These are phyloP conservation scores for Podargus strigoides DNA, from an alignment of 2,797 vertebrate genomes.

Conservation along the genomic window DNA sequence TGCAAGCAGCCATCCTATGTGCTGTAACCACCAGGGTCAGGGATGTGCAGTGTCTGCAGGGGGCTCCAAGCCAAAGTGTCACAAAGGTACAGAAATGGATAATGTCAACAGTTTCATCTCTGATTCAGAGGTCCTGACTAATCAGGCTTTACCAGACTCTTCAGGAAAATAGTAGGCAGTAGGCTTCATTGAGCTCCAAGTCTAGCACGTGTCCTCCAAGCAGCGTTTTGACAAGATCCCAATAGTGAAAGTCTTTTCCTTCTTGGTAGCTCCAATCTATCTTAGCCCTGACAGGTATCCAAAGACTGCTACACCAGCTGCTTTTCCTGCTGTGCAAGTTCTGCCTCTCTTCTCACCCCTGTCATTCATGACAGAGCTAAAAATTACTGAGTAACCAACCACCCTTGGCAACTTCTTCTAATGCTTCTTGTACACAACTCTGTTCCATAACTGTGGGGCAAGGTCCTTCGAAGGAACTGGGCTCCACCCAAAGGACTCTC, in stretches of 20 bases:
- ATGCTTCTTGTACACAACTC: background rate
- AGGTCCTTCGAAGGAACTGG: background rate
- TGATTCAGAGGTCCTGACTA: background rate
- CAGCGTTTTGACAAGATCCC: background rate
- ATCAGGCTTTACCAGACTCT: background rate
- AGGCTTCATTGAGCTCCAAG: background rate
- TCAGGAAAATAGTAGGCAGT: background rate
- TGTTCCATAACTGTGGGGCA: background rate
- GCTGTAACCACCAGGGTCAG: background rate
- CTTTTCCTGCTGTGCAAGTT: background rate
- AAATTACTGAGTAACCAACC: background rate
- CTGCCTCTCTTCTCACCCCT: background rate
- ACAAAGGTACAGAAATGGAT: background rate
- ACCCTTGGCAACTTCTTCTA: background rate
- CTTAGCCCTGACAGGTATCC: background rate
- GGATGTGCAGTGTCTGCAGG: background rate
- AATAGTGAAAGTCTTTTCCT: background rate
- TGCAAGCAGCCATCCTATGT: background rate
- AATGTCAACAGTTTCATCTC: accelerated
- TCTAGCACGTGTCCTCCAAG: background rate
- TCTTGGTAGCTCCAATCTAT: background rate
- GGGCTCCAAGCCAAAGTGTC: background rate
- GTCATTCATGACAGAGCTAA: background rate
- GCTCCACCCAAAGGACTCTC: background rate
- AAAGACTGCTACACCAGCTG: background rate